A percentile compares a stretch with the other conserved stretches of the same genome.
These are phyloP conservation scores for Diachrysia chrysitis DNA, from an alignment of 2,888 invertebrate species.

Conservation along the genomic window DNA sequence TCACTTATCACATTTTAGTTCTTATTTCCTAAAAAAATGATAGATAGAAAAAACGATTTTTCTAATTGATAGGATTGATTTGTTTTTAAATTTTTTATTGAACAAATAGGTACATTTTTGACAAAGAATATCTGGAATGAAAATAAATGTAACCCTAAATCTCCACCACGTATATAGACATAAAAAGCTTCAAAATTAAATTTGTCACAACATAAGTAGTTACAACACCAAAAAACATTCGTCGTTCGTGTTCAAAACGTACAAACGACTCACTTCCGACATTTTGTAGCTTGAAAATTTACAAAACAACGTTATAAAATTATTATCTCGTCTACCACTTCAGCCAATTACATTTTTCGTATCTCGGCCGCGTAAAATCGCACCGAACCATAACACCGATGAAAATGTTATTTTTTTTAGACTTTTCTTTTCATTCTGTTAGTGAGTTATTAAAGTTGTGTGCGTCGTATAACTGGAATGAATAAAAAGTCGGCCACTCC, in stretches of 20 bases:
- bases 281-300: slow-evolving; percentile 10
- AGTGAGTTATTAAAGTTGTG: slow-evolving; percentile 74
- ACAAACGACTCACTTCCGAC: not conserved
- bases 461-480: slow-evolving; percentile 70
- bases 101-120: too few relatives aligned
- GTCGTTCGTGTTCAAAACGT: not conserved
- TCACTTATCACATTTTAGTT: too few relatives aligned
- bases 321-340: slow-evolving; percentile 16
- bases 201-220: not conserved
- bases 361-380: slow-evolving; percentile 19
- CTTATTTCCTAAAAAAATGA: too few relatives aligned
- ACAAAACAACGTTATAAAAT: slow-evolving; percentile 42
- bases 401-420: slow-evolving; percentile 66
- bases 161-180: not conserved
- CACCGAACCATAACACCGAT: slow-evolving; percentile 56
- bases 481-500: slow-evolving; percentile 78
- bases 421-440: slow-evolving; percentile 72
- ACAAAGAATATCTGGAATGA: too few relatives aligned
- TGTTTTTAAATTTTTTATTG: too few relatives aligned
- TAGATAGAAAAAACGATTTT: too few relatives aligned
- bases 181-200: not conserved
- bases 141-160: not conserved
- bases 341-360: slow-evolving; percentile 27
- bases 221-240: not conserved
- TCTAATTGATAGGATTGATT: too few relatives aligned